A percentile compares a stretch with the other conserved stretches of the same genome.
Evolutionary conservation across 2,113 vertebrate genomes (phyloP).

Genomic region (Herpetotheres cachinnans): DNA sequence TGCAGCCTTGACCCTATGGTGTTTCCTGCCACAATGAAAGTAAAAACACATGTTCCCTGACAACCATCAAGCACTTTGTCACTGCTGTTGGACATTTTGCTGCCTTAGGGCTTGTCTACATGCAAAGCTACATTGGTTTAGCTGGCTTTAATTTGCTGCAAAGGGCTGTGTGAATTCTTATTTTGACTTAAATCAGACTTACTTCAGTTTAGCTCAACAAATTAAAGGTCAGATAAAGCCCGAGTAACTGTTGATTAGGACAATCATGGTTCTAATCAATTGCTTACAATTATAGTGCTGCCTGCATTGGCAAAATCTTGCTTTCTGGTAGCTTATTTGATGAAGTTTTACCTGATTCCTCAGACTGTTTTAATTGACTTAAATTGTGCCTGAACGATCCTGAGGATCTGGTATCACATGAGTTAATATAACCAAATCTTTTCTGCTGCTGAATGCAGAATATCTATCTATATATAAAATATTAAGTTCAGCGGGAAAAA

Average conservation of each 20-base stretch:
- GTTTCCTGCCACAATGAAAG: conserved; percentile 63
- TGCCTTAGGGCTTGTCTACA: conserved; percentile 40
- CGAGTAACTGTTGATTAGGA: conserved; percentile 9
- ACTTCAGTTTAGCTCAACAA: conserved; percentile 24
- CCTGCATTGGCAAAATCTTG: background rate
- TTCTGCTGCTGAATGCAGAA: background rate
- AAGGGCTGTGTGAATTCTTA: conserved; percentile 12
- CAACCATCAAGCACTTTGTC: conserved; percentile 46
- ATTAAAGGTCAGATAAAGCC: conserved; percentile 37
- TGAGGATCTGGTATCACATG: background rate
- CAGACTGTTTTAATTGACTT: background rate
- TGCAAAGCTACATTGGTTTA: conserved; percentile 14
- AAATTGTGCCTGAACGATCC: background rate
- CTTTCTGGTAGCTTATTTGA: conserved; percentile 23
- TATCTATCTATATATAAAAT: background rate
- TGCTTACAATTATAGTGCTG: background rate
- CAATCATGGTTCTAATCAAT: conserved; percentile 25
- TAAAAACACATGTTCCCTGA: conserved; percentile 56
- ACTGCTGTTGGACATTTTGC: conserved; percentile 11
- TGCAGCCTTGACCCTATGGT: conserved; percentile 41
- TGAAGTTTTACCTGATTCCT: background rate
- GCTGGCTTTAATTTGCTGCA: conserved; percentile 38
- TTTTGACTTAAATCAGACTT: conserved; percentile 41
- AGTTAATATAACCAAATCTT: background rate
- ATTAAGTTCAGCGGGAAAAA: background rate